Conservation (phyloP, 2,797 vertebrate genomes). For the Semaprochilodus insignis region DNA sequence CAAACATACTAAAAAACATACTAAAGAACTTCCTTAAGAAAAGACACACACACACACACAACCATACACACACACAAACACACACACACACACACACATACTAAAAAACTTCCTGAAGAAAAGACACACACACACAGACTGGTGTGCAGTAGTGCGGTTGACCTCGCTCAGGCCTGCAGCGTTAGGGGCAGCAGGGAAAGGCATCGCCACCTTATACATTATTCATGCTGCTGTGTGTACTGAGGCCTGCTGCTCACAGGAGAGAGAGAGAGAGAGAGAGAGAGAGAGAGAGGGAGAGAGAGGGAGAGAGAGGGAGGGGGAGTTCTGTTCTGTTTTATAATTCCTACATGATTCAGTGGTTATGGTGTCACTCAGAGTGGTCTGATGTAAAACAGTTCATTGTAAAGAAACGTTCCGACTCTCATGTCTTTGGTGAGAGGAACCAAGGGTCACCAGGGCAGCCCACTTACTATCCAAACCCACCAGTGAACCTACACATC, state of each 20-base stretch:
- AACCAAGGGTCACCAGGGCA: too few species aligned
- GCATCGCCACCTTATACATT: constrained; percentile 25
- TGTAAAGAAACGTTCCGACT: too few species aligned
- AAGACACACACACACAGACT: background rate
- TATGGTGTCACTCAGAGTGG: too few species aligned
- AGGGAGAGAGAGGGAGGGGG: too few species aligned
- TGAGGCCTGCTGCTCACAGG: constrained; percentile 29
- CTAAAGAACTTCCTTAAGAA: background rate
- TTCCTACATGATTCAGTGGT: too few species aligned
- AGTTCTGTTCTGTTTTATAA: background rate
- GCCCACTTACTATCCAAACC: too few species aligned
- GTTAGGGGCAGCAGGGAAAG: constrained; percentile 32
- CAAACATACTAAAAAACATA: constrained; percentile 27
- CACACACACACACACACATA: background rate
- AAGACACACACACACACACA: constrained; percentile 14
- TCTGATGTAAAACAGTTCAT: too few species aligned
- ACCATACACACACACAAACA: constrained; percentile 22
- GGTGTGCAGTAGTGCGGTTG: constrained; percentile 35
- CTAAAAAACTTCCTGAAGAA: too few species aligned
- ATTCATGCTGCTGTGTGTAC: constrained; percentile 34
- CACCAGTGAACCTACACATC: too few species aligned
- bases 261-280: background rate
- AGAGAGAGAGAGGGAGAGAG: background rate
- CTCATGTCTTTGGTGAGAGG: too few species aligned
- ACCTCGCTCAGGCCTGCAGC: constrained; percentile 65